Conservation (phyloP, 2,797 vertebrate species). For the Pseudochirops cupreus region DNA sequence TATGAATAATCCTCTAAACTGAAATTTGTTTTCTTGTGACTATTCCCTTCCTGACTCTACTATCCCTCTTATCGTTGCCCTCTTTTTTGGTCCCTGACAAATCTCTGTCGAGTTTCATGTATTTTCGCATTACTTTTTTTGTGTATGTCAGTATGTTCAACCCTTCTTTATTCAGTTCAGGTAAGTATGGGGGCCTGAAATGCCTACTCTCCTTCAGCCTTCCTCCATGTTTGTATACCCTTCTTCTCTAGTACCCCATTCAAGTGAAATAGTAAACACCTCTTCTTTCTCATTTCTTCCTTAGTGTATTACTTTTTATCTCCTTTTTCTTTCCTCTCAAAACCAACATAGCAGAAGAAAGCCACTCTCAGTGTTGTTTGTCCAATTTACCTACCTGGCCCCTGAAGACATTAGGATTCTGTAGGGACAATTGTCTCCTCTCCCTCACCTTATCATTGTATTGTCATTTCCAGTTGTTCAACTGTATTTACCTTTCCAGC, state of each 20-base stretch:
- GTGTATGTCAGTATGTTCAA: background rate
- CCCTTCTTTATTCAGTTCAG: background rate
- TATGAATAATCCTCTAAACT: background rate
- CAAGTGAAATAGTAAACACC: background rate
- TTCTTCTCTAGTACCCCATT: background rate
- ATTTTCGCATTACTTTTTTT: background rate
- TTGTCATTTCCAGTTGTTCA: background rate
- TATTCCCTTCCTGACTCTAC: background rate
- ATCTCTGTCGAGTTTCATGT: background rate
- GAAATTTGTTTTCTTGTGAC: background rate
- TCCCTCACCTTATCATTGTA: background rate
- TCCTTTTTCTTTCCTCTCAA: background rate
- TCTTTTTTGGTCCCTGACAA: background rate
- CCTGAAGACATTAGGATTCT: background rate
- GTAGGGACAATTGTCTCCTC: background rate
- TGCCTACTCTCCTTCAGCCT: background rate
- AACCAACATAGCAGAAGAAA: background rate
- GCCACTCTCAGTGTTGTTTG: background rate
- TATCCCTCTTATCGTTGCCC: background rate
- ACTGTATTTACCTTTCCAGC: background rate
- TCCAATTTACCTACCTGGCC: background rate
- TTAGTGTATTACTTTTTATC: background rate
- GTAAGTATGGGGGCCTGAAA: background rate
- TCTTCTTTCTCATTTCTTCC: background rate
- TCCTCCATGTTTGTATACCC: background rate